Base-by-base conservation (phyloP, 2,113 vertebrate genomes). In the Dermatemys mawii region DNA sequence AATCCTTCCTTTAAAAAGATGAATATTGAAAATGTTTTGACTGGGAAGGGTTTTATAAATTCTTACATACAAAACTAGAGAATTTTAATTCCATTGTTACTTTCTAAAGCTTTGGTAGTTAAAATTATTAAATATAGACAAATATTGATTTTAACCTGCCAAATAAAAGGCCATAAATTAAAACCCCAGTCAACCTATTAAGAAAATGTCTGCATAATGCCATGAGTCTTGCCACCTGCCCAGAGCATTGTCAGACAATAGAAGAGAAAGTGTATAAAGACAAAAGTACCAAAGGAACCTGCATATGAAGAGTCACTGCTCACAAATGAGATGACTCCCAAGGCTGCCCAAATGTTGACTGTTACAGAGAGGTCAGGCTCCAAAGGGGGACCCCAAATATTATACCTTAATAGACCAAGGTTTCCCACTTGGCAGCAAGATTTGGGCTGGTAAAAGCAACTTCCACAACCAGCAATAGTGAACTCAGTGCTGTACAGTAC, bases 401-500 rank as follows among this genome's bases (percentile, higher is more conserved):
- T 10, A 55, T 55, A 26, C 54, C 22, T 55, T 26, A 55, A 55
- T 55, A 27, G 54, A 26, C 26, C 24, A 55, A 55, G 54, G 8
- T 55, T 55, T 55, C 10, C 54, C 54, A 55, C 9, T 78, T 89
- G 84, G 81, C 54, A 41, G 41, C 53, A 91, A 88, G 17, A 90
- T n/a, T 50, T 81, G 78, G 27, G 46, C 46, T 92, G 81, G 46
- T 53, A 27, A 78, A 95, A 88, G 83, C 0, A 0, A 91, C 83
- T 88, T 93, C 75, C 75, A 92, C 83, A 92, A 55, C 57, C 87
- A 93, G 75, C 49, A 87, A 67, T 86, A 94, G 78, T 60, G 70
- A 55, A 70, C 87, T 89, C 55, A n/a, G 73, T 11, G 49, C 54
- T 57, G 17, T 54, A 24, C 2, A 91, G 87, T 87, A 83, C 60